Conservation (phyloP, 2,113 vertebrate species). For the Cepphus grylle region DNA sequence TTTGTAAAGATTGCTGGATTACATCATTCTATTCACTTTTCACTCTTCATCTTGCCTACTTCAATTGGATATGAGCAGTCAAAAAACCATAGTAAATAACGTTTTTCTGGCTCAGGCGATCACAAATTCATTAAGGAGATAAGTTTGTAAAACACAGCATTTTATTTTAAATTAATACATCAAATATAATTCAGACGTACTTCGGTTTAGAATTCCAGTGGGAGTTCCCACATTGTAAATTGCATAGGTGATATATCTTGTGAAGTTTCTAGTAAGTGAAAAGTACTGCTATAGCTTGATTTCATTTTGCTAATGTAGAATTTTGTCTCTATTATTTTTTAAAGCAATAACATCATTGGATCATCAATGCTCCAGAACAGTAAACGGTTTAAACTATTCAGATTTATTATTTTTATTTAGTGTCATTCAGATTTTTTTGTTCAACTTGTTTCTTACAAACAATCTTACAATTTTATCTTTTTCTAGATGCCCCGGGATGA, state of each 20-base stretch:
- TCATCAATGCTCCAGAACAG: not conserved
- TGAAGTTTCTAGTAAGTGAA: not conserved
- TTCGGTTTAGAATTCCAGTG: not conserved
- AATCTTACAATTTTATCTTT: not conserved
- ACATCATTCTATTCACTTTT: not conserved
- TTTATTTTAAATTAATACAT: not conserved
- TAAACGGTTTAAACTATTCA: not conserved
- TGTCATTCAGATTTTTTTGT: not conserved
- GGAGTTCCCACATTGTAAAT: not conserved
- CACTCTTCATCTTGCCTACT: not conserved
- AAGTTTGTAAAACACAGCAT: not conserved
- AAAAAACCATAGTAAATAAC: not conserved
- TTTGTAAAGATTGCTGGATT: not conserved
- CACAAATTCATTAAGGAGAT: not conserved
- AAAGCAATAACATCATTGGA: not conserved
- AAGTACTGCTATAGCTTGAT: not conserved
- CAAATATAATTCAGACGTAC: not conserved
- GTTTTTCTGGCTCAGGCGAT: not conserved
- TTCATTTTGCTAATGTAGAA: not conserved
- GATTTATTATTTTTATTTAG: not conserved
- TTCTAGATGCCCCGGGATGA: conserved; percentile 79
- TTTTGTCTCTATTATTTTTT: not conserved
- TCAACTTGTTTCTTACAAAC: not conserved
- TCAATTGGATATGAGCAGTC: not conserved
- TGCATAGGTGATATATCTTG: not conserved